Conservation (phyloP, 2,888 invertebrate genomes). For the Ptychoptera contaminata region DNA sequence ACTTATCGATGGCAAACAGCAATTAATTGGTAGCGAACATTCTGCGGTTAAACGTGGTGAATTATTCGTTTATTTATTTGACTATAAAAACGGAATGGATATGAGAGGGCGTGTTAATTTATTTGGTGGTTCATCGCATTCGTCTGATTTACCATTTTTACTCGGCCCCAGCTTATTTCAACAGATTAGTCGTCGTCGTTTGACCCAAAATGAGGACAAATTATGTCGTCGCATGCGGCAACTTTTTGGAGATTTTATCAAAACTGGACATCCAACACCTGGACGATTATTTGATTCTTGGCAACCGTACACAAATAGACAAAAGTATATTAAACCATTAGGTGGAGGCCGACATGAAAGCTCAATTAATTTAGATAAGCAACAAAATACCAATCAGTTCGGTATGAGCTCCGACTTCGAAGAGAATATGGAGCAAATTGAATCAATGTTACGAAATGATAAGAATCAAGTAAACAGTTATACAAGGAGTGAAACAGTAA, state of each 20-base stretch:
- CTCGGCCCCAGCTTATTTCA: conserved; percentile 50
- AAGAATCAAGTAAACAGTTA: background rate
- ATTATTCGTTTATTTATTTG: conserved; percentile 26
- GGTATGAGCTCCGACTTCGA: conserved; percentile 10
- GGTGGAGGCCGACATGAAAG: conserved; percentile 16
- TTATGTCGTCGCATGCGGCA: conserved; percentile 35
- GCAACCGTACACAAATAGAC: conserved; percentile 36
- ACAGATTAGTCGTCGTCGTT: conserved; percentile 46
- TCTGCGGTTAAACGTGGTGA: background rate
- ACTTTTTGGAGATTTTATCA: conserved; percentile 36
- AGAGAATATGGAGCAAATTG: conserved; percentile 20
- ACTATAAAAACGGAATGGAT: conserved; percentile 28
- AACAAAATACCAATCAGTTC: background rate
- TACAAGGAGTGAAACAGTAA: background rate
- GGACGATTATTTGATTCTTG: conserved; percentile 37
- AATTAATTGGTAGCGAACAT: background rate
- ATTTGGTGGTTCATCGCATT: conserved; percentile 43
- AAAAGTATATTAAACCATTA: conserved; percentile 24
- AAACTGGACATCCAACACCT: conserved; percentile 40
- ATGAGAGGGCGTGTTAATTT: conserved; percentile 27
- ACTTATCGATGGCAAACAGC: conserved; percentile 1
- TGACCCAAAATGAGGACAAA: conserved; percentile 41
- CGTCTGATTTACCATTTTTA: conserved; percentile 47
- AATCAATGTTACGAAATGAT: conserved; percentile 16
- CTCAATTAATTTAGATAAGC: background rate